Evolutionary conservation across 2,797 vertebrate species (phyloP).

Genomic region (Brachyalestes nurse): DNA sequence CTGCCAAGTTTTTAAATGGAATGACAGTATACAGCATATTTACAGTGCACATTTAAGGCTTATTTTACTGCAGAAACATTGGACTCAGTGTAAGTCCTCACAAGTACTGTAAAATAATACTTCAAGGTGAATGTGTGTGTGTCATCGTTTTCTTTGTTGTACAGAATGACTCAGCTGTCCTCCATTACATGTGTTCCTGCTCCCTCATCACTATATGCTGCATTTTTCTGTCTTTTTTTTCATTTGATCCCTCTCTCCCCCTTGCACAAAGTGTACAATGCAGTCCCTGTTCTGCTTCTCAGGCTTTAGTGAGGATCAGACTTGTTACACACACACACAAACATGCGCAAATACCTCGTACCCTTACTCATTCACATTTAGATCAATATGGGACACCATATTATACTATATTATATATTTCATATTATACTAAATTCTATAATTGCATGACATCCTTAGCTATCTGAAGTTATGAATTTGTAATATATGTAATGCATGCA

Average conservation of each 20-base stretch:
- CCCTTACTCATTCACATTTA: background rate
- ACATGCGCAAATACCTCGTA: background rate
- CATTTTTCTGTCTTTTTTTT: background rate
- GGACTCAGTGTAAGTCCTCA: background rate
- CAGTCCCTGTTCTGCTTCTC: slow-evolving; percentile 32
- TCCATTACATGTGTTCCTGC: slow-evolving; percentile 29
- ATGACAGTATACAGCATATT: background rate
- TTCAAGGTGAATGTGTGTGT: background rate
- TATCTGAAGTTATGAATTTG: background rate
- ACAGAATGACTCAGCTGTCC: slow-evolving; percentile 33
- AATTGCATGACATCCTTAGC: background rate
- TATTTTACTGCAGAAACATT: background rate
- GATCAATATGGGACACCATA: too few relatives aligned
- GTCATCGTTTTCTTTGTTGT: background rate
- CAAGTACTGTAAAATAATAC: background rate
- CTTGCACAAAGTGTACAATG: slow-evolving; percentile 32
- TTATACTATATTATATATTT: too few relatives aligned
- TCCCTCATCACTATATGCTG: slow-evolving; percentile 33
- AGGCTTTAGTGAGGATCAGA: background rate
- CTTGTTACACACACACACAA: slow-evolving; percentile 3
- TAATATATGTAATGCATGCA: too few relatives aligned
- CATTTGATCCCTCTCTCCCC: background rate
- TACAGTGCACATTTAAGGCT: background rate
- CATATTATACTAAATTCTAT: too few relatives aligned
- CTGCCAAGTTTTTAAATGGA: background rate